Evolutionary conservation across 1,140 invertebrate species (phyloP), one percentile per base, ranked within the genome.

Genomic region (Drosophila asahinai): DNA sequence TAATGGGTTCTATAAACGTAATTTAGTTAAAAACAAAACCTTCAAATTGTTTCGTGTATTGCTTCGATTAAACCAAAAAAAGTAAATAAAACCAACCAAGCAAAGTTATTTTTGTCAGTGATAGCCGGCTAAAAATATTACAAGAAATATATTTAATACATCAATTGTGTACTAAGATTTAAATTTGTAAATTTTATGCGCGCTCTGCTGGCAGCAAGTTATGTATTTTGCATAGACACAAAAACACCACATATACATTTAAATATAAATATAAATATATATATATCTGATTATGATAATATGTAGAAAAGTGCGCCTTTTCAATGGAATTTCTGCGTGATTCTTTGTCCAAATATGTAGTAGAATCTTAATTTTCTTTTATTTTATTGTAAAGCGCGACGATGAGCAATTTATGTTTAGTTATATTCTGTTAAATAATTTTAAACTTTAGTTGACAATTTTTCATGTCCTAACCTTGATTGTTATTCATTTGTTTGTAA

Each of bases 361-460:
- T 70, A 66, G 30, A 80, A 66, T 83, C 71, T 59, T 59, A 61
- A 30, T 63, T 63, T 63, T 15, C 12, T 77, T 58, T 66, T 40
- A 47, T 43, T 59, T 72, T 43, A 52, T 17, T 51, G 36, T 84
- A 22, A 83, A 79, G 27, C 42, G 58, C 65, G 67, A 17, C 19
- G 55, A 48, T 36, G 58, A 61, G 19, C 47, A 36, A 63, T 79
- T 89, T 78, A 67, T 64, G 40, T 60, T 66, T 80, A 83, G 63
- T 77, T 86, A 77, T 64, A 80, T 64, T 81, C 79, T 89, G 86
- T 89, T 90, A 86, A 79, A 89, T 90, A 87, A 86, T 89, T 90
- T 86, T 86, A 89, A 81, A 71, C 6, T 76, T 90, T 89, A 81
- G 77, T 89, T 81, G 42, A 82, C 76, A 47, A 42, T 47, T 67